A percentile compares a stretch with the other conserved stretches of the same genome.
Evolutionary conservation across 2,888 invertebrate genomes (phyloP).

Genomic region (Ceriagrion tenellum): DNA sequence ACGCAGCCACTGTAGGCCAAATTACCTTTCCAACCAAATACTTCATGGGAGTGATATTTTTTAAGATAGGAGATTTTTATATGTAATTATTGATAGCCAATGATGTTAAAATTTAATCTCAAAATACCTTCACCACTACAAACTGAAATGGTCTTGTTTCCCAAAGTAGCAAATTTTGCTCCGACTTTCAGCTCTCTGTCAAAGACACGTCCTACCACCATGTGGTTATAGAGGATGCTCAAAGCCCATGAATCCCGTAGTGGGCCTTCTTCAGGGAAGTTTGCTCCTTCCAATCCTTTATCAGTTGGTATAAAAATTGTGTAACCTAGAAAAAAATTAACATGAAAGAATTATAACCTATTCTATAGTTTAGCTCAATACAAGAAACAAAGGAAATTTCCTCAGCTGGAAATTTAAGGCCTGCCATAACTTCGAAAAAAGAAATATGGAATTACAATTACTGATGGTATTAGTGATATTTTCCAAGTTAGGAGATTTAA

Average conservation of each 20-base stretch:
- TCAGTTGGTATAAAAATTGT: constrained; percentile 87
- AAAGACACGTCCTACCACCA: constrained; percentile 82
- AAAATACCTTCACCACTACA: constrained; percentile 72
- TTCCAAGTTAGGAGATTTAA: too few species aligned
- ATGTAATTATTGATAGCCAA: too few species aligned
- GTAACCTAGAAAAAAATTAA: constrained; percentile 77
- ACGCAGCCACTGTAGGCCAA: too few species aligned
- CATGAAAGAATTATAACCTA: not conserved
- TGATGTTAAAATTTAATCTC: not conserved
- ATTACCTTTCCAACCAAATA: too few species aligned
- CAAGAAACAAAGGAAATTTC: too few species aligned
- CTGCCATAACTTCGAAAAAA: too few species aligned
- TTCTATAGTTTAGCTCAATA: not conserved
- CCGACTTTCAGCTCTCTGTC: constrained; percentile 81
- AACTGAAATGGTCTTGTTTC: constrained; percentile 81
- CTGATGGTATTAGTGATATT: too few species aligned
- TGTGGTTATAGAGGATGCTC: constrained; percentile 80
- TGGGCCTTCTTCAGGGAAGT: constrained; percentile 49
- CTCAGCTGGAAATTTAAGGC: too few species aligned
- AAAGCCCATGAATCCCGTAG: constrained; percentile 19
- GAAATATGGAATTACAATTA: too few species aligned
- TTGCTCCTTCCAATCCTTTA: constrained; percentile 81
- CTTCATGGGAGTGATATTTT: too few species aligned
- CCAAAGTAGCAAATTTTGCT: constrained; percentile 80
- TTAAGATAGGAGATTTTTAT: too few species aligned